Base-by-base conservation (phyloP, 1,140 invertebrate species). In the Drosophila grimshawi region DNA sequence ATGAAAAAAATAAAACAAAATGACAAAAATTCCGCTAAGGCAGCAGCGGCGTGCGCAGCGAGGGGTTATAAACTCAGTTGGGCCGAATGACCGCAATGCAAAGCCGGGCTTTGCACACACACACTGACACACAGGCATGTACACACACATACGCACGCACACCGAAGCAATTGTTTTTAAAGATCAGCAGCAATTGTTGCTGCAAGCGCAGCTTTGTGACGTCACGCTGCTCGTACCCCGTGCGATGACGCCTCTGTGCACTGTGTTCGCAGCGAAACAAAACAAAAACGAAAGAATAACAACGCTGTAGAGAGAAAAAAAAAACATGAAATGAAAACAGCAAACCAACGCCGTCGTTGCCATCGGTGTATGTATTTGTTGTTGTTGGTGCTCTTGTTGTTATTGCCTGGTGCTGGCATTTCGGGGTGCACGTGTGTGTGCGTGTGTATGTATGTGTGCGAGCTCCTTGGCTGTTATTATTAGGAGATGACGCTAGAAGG, bases 201-300 rank as follows among this genome's bases (percentile, higher is more conserved):
- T 61, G 41, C 41, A 57, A 63, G 65, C 66, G 27, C 5, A 45
- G 65, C 52, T 56, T 56, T 61, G 10, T 43, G 2, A 43, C 41
- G 5, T 45, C 19, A 46, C 27, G 35, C 11, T 48, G 11, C 27
- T 11, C n/a, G 6, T 43, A 27, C 55, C 39, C 67, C 41, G 48
- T 27, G 5, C 46, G 51, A 4, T 29, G 10, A 70, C 65, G 83
- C 72, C 83, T 53, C 73, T 89, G 85, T n/a, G 5, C 41, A 19
- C 19, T 19, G 49, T 70, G 68, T 68, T 60, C 75, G 56, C 61
- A 72, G 75, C 72, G 63, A 88, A 90, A 85, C 85, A 89, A 89
- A 88, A 89, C 85, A 88, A 90, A 85, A 73, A 81, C 78, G 70
- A 85, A 88, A 85, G 81, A 88, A 88, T 89, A 88, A 88, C 80